Conservation (phyloP, 1,140 invertebrate genomes). For the Drosophila mayri region DNA sequence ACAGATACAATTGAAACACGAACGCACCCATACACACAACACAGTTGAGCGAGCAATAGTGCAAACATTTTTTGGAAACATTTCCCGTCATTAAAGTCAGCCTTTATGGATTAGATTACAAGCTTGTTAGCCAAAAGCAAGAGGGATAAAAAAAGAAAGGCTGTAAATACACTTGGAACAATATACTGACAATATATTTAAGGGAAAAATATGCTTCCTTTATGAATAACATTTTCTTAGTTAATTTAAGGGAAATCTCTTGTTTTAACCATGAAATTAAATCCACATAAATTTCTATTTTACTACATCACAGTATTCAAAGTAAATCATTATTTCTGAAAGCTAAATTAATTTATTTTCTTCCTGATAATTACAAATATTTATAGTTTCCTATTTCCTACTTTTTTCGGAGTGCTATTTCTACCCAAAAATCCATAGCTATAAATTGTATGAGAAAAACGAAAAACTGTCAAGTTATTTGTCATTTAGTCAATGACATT, state of each 20-base stretch:
- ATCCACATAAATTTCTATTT: no score
- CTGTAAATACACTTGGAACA: constrained; percentile 7
- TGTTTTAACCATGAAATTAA: no score
- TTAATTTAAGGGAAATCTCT: not conserved
- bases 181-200: no score
- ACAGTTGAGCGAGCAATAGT: constrained; percentile 7
- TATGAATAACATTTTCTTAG: not conserved
- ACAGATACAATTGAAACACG: constrained; percentile 14
- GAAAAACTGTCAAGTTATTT: constrained; percentile 76
- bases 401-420: constrained; percentile 1
- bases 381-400: not conserved
- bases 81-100: constrained; percentile 42
- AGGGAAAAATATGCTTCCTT: not conserved
- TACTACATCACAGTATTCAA: no score
- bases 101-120: constrained; percentile 61
- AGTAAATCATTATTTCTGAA: not conserved
- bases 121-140: constrained; percentile 42
- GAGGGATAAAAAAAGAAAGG: constrained; percentile 4
- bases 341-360: not conserved
- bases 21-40: constrained; percentile 10
- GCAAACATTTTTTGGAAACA: constrained; percentile 57
- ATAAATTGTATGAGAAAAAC: constrained; percentile 49
- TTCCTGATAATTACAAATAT: constrained; percentile 6
- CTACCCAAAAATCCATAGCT: constrained; percentile 34
- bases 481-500: constrained; percentile 83